A percentile compares a stretch with the other conserved stretches of the same genome.
Evolutionary conservation across 2,888 invertebrate genomes (phyloP).

Genomic region (Diarsia brunnea): DNA sequence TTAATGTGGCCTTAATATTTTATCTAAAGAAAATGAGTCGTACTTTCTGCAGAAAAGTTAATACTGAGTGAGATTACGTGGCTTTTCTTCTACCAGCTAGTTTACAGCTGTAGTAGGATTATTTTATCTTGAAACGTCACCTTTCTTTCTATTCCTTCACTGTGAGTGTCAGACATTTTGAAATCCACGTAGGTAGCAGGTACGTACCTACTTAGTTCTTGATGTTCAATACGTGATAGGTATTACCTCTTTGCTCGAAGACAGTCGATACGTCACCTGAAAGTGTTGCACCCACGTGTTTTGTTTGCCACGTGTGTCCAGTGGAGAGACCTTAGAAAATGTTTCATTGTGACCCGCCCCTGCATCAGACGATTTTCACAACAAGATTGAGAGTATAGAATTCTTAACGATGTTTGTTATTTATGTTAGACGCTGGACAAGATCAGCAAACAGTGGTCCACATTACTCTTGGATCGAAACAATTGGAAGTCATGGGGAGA

Average conservation of each 20-base stretch:
- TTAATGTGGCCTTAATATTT: not conserved
- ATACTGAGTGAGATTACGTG: not conserved
- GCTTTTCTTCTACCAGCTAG: not conserved
- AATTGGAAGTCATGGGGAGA: too few relatives aligned
- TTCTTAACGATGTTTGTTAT: too few relatives aligned
- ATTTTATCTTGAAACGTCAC: not conserved
- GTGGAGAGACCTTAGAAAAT: not conserved
- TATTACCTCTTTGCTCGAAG: not conserved
- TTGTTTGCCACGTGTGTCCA: not conserved
- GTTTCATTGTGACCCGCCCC: not conserved
- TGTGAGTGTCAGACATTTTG: not conserved
- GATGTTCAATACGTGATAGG: slow-evolving; percentile 34
- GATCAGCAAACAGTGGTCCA: too few relatives aligned
- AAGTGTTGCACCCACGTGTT: not conserved
- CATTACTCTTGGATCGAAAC: too few relatives aligned
- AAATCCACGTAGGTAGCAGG: not conserved
- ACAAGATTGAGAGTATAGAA: not conserved
- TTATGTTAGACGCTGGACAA: too few relatives aligned
- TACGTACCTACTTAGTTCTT: not conserved
- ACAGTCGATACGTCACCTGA: not conserved
- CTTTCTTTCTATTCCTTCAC: not conserved
- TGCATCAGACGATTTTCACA: not conserved
- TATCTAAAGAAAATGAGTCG: not conserved
- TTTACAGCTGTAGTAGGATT: too few relatives aligned
- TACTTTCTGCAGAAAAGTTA: not conserved